Evolutionary conservation across 2,797 vertebrate species (phyloP), one percentile per base, ranked within the genome.

Genomic region (Philypnodon macrostomus): DNA sequence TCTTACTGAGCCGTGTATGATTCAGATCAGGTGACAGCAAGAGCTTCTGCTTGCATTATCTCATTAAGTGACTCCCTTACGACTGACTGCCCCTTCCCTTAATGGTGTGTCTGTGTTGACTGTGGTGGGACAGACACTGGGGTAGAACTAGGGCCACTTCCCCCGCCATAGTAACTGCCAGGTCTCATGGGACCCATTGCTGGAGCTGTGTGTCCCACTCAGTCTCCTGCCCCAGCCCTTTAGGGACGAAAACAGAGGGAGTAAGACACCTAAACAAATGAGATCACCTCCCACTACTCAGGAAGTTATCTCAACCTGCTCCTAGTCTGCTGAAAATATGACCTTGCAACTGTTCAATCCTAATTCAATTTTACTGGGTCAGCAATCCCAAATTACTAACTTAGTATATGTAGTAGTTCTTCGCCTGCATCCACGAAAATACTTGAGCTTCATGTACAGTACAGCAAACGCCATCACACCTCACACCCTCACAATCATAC

Each of bases 231-330:
- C 42, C 46, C 9, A 36, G 40, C 52, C 77, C 44, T 50, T 2
- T n/a, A 4, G 73, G 74, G 75, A 55, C 27, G 7, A n/a, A 17
- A 23, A 19, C 67, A 53, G 27, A 37, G 52, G 58, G 54, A 69
- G 33, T 55, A 40, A 1, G 12, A 53, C 36, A 51, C 58, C 77
- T 65, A 83, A 80, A 81, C 79, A 77, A 76, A 71, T 83, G 57
- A 85, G 44, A 66, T 85, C 75, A 80, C 53, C 59, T 58, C 47
- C 44, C 39, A 27, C 33, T 5, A 7, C 36, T 59, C 50, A 53
- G 35, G 51, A 61, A 16, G 41, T 36, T 33, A 12, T 45, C 41
- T 44, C 30, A 11, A 29, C 37, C 24, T 41, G n/a, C 39, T 36
- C 17, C 36, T 31, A 52, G 24, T 5, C 26, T 17, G 24, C 40